Percentiles rank a stretch among this genome's conserved stretches.
Conservation (phyloP, 1,140 invertebrate genomes). For the Uloborus diversus region DNA sequence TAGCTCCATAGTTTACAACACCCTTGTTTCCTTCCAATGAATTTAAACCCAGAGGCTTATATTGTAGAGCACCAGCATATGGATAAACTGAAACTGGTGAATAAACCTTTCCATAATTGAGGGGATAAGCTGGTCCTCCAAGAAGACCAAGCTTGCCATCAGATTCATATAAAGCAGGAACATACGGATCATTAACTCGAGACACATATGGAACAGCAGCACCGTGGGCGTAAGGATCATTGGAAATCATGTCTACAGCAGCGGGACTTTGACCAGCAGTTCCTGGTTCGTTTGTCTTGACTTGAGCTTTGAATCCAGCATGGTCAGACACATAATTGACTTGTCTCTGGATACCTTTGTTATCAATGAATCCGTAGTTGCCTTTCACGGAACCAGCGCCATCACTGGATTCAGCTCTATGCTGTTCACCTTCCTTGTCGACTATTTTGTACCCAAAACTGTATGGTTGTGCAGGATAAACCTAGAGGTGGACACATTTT, state of each 20-base stretch:
- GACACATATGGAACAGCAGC: too few relatives aligned
- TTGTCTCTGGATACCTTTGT: slow-evolving; percentile 29
- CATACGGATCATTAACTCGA: too few relatives aligned
- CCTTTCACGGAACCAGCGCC: slow-evolving; percentile 25
- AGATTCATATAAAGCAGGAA: too few relatives aligned
- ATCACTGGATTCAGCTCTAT: slow-evolving; percentile 24
- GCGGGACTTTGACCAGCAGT: slow-evolving; percentile 4
- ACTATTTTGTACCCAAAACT: slow-evolving; percentile 8
- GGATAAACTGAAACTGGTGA: too few relatives aligned
- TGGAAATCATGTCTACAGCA: not conserved
- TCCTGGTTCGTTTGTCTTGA: slow-evolving; percentile 22
- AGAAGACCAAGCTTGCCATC: too few relatives aligned
- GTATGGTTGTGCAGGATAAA: slow-evolving; percentile 31
- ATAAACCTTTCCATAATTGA: too few relatives aligned
- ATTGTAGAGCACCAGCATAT: too few relatives aligned
- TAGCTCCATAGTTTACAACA: too few relatives aligned
- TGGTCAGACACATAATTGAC: slow-evolving; percentile 57
- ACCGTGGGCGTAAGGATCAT: not conserved
- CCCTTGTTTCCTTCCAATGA: too few relatives aligned
- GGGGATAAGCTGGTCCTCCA: too few relatives aligned
- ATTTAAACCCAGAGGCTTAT: too few relatives aligned
- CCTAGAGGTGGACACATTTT: too few relatives aligned
- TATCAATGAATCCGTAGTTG: slow-evolving; percentile 31
- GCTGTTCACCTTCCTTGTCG: slow-evolving; percentile 2
- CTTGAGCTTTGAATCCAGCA: slow-evolving; percentile 46